Percentiles rank a stretch among this genome's conserved stretches.
phyloP scores from a whole-genome alignment of 2,888 invertebrate genomes.

The Sminthurides aquaticus region DNA sequence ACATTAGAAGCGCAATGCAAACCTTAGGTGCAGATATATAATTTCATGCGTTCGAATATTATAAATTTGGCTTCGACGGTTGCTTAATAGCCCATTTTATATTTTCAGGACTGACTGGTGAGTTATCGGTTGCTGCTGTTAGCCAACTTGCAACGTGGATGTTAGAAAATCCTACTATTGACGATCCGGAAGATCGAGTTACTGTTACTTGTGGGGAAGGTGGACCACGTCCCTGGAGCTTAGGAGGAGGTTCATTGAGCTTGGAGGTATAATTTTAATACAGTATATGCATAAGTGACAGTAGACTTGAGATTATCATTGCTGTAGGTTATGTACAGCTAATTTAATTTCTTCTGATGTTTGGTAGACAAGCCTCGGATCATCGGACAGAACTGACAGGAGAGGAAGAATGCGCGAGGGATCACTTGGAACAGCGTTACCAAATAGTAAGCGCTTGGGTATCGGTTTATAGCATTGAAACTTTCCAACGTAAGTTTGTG shows the following conservation, averaged over 20 bases:
- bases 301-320: too few relatives aligned
- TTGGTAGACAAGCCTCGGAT: too few relatives aligned
- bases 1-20: conserved; percentile 54
- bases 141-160: conserved; percentile 59
- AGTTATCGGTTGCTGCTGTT: conserved; percentile 51
- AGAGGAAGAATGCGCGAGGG: neutral
- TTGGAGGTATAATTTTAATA: conserved; percentile 8
- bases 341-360: too few relatives aligned
- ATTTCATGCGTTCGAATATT: neutral
- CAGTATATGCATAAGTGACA: neutral
- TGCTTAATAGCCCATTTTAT: too few relatives aligned
- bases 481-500: too few relatives aligned
- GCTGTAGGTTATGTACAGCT: too few relatives aligned
- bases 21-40: conserved; percentile 49
- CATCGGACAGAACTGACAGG: neutral
- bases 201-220: neutral
- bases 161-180: conserved; percentile 55
- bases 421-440: too few relatives aligned
- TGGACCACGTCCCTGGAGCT: conserved; percentile 28
- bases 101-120: conserved; percentile 47
- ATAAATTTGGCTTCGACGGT: too few relatives aligned
- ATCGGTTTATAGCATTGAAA: too few relatives aligned
- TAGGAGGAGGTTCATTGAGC: conserved; percentile 23
- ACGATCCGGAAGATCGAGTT: conserved; percentile 26
- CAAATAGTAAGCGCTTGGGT: too few relatives aligned